Base-by-base conservation (phyloP, 2,797 vertebrate genomes). In the Pangasius sanitwongsei region DNA sequence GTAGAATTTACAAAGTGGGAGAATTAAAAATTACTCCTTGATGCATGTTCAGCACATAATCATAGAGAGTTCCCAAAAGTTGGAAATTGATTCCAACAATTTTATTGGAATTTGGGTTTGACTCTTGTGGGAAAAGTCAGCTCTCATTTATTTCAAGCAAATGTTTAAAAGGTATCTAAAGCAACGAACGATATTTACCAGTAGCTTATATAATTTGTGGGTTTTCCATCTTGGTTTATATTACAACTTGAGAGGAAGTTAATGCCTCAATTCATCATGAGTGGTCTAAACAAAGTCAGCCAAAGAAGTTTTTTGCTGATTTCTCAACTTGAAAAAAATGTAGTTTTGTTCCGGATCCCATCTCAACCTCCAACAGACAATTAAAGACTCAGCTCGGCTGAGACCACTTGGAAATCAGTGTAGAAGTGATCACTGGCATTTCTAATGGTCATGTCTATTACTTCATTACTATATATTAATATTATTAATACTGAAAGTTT, bases 21-120 rank as follows among this genome's bases (percentile, higher is more conserved):
- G 44, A 85, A 69, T 50, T 53, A 85, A 81, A 84, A 88, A 88
- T 77, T 61, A n/a, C 90, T 90, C 90, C 57, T 55, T 53, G 18
- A 57, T 65, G 55, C 82, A 85, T 78, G 81, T 84, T 75, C 88
- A 85, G 87, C 70, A 78, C 75, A 65, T 92, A 92, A 93, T 93
- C 92, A 91, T 86, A 85, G 78, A 84, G 85, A 67, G 83, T 86
- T 67, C 77, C 82, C 90, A 88, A 87, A 90, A 93, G 82, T 87
- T 90, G 89, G 92, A 87, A 93, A 93, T 94, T 92, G 88, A 92
- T 93, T 93, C 87, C 92, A 93, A 86, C 87, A 65, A 92, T 92
- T 90, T 92, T 86, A 87, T 85, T 87, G 55, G 89, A 92, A 92
- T 91, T 87, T 1, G 69, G 90, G 88, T 92, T 90, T 84, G 23